A percentile compares a stretch with the other conserved stretches of the same genome.
phyloP scores from a whole-genome alignment of 2,113 vertebrate genomes.

The Sorex araneus region DNA sequence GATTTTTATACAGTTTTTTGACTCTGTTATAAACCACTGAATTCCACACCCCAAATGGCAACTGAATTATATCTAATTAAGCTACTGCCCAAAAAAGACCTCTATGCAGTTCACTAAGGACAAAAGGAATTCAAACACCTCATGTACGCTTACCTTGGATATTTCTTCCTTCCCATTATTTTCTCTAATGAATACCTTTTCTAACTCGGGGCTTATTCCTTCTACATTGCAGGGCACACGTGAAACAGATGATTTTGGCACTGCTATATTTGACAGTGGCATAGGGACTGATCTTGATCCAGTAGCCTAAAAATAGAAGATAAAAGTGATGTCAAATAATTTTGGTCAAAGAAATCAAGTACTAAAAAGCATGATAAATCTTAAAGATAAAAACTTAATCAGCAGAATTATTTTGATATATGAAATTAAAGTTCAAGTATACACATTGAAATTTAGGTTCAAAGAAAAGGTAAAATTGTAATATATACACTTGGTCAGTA shows the following conservation, averaged over 20 bases:
- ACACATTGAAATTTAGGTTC: not conserved
- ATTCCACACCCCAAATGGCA: no score
- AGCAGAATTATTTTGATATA: constrained; percentile 49
- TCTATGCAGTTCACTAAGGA: constrained; percentile 5
- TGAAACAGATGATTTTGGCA: constrained; percentile 93
- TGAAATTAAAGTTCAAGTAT: constrained; percentile 42
- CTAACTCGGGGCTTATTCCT: constrained; percentile 97
- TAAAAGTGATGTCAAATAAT: not conserved
- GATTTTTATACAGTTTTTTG: not conserved
- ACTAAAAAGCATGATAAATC: constrained; percentile 12
- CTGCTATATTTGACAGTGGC: constrained; percentile 92
- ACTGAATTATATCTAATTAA: constrained; percentile 47
- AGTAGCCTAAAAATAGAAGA: constrained; percentile 88
- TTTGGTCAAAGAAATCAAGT: constrained; percentile 50
- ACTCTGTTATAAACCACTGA: constrained; percentile 40
- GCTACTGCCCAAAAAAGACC: not conserved
- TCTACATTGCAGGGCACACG: constrained; percentile 96
- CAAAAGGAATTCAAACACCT: not conserved
- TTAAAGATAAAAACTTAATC: constrained; percentile 25
- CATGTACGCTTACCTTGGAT: constrained; percentile 91
- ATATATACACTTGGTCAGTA: not conserved
- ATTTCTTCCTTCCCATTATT: constrained; percentile 94
- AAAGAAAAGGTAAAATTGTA: constrained; percentile 38
- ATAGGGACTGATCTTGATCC: constrained; percentile 92
- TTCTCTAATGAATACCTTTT: constrained; percentile 97